These are phyloP conservation scores for Mus pahari DNA, from an alignment of 2,113 vertebrate species.

Conservation along the genomic window DNA sequence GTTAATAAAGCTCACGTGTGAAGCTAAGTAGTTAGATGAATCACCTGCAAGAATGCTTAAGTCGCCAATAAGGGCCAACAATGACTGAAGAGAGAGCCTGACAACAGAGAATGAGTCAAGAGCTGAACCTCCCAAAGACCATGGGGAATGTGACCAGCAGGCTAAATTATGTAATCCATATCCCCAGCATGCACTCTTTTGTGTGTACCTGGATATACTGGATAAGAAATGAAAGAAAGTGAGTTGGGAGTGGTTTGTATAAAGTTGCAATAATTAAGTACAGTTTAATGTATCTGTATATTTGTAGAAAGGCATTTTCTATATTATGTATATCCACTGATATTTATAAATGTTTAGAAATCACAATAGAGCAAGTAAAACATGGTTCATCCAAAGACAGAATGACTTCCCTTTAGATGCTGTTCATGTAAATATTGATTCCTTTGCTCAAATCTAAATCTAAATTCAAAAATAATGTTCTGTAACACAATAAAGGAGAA, in stretches of 20 bases:
- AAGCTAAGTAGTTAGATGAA: not conserved
- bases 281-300: not conserved
- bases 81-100: not conserved
- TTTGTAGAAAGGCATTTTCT: not conserved
- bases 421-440: not conserved
- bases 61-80: not conserved
- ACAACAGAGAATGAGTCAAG: not conserved
- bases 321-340: not conserved
- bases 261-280: not conserved
- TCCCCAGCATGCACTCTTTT: rapidly evolving
- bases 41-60: not conserved
- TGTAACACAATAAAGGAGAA: not conserved
- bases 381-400: not conserved
- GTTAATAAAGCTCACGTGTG: not conserved
- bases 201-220: rapidly evolving
- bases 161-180: not conserved
- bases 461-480: conserved; percentile 40
- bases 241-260: not conserved
- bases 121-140: not conserved
- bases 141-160: rapidly evolving
- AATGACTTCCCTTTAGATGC: not conserved
- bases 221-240: not conserved
- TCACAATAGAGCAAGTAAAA: conserved; percentile 3
- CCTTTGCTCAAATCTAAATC: not conserved
- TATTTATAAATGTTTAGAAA: conserved; percentile 31